Evolutionary conservation across 1,140 invertebrate species (phyloP).

Genomic region (Phenacoccus solenopsis): DNA sequence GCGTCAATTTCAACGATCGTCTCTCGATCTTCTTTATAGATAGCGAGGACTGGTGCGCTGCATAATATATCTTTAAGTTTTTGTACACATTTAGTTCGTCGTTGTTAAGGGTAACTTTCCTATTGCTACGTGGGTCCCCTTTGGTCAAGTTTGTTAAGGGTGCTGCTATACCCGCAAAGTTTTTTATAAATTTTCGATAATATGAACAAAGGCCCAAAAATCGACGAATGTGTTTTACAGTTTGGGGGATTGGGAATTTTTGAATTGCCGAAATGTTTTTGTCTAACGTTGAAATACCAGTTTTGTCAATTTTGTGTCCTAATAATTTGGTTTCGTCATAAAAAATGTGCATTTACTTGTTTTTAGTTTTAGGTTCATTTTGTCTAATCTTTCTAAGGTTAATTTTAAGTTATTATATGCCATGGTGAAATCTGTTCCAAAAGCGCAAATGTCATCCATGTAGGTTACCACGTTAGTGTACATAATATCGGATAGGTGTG

Average conservation of each 20-base stretch:
- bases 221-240: background rate
- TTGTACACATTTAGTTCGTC: too few species aligned
- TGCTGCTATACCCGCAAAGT: background rate
- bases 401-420: background rate
- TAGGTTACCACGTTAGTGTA: background rate
- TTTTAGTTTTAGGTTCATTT: background rate
- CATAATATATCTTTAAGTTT: too few species aligned
- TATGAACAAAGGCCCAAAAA: background rate
- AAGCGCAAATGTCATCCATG: background rate
- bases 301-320: background rate
- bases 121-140: too few species aligned
- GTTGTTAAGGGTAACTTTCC: too few species aligned
- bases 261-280: background rate
- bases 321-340: background rate
- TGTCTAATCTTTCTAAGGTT: background rate
- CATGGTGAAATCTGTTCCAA: background rate
- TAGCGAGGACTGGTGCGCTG: too few species aligned
- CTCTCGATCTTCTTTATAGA: too few species aligned
- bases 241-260: background rate
- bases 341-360: background rate
- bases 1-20: too few species aligned
- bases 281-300: background rate
- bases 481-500: background rate
- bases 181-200: background rate
- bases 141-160: too few species aligned